phyloP scores from a whole-genome alignment of 2,113 vertebrate genomes.

The Panurus biarmicus region DNA sequence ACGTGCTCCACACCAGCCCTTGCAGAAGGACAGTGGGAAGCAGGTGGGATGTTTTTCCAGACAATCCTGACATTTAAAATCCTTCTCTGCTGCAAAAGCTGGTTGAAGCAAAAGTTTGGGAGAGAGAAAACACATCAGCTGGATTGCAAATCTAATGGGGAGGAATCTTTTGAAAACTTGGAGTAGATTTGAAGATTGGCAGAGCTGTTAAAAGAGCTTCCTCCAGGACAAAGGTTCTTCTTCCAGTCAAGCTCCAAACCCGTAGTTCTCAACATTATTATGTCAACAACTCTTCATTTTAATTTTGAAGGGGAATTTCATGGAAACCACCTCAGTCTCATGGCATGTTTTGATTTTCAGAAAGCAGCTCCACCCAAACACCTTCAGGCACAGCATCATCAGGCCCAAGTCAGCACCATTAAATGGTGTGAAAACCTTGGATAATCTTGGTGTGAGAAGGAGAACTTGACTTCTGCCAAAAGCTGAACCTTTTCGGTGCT shows the following conservation, averaged over 20 bases:
- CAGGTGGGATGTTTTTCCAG: accelerated
- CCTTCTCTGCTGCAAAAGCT: neutral
- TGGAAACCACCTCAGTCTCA: neutral
- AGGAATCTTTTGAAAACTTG: neutral
- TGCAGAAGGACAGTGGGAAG: neutral
- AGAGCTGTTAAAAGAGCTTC: neutral
- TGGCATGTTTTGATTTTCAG: neutral
- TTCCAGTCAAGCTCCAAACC: neutral
- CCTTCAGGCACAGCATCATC: neutral
- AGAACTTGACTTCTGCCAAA: neutral
- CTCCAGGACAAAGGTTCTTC: neutral
- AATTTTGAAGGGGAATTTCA: neutral
- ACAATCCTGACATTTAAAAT: neutral
- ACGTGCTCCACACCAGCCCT: accelerated
- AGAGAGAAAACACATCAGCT: neutral
- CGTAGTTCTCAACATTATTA: neutral
- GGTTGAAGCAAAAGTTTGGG: neutral
- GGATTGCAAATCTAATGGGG: neutral
- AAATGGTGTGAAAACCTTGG: neutral
- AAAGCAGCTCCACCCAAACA: neutral
- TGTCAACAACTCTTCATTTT: neutral
- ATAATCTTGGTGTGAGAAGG: neutral
- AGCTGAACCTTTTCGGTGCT: neutral
- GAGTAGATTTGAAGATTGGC: neutral
- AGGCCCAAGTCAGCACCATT: neutral